Base-by-base conservation (phyloP, 1,140 invertebrate genomes). In the Achatina immaculata region DNA sequence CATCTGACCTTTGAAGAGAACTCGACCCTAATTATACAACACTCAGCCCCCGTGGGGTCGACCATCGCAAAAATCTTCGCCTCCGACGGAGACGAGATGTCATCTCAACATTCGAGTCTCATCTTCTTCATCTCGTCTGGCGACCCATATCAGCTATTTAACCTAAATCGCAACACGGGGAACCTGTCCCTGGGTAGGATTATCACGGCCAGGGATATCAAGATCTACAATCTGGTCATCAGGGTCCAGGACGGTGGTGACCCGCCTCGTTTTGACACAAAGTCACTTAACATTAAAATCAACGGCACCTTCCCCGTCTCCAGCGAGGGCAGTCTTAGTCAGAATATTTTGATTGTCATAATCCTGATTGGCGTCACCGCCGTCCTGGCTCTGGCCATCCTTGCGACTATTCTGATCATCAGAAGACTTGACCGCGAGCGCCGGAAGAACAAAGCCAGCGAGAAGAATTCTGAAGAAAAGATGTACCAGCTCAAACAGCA, bases 1-100 rank as follows among this genome's bases (percentile, higher is more conserved):
- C 81, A 81, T 48, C 87, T 87, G 72, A 87, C 89, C 0, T 83
- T 78, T 51, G 78, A 81, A 62, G 83, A 85, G 0, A 88, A 89
- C 74, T 81, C 85, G 71, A 87, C 85, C 21, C 66, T 89, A 7
- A 68, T 55, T 42, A 31, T 90, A 4, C 55, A 82, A 43, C 86
- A 86, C 36, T 55, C 80, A 34, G 82, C 84, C 0, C 34, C 51
- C 24, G 79, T 80, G 14, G 82, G 85, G 31, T 83, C 75, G 4
- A 48, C 86, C 3, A 83, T 89, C 3, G 78, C 84, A 14, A 85
- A 77, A 2, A 55, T 90, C 14, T 43, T 81, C 36, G 89, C 88
- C n/a, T 51, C 77, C 42, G 88, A 89, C 58, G 74, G 55, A 14
- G 89, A 90, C 74, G 76, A 82, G 16, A 83, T 79, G 24, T 68